phyloP scores from a whole-genome alignment of 1,140 invertebrate species.

The Drosophila nigrodunni region DNA sequence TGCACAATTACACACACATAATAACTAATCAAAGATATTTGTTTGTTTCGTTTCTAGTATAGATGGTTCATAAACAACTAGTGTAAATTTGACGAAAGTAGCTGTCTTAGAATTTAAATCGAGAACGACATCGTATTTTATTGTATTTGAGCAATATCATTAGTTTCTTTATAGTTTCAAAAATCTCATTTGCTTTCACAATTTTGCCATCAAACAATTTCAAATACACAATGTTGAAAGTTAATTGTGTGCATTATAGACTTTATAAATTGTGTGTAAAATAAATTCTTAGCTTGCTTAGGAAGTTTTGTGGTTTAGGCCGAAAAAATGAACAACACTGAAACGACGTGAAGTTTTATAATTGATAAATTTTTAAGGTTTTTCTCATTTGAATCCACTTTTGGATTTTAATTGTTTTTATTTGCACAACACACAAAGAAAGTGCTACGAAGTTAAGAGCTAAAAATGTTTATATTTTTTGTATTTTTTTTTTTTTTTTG shows the following conservation, averaged over 20 bases:
- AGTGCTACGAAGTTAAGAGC: conserved; percentile 76
- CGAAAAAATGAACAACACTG: conserved; percentile 68
- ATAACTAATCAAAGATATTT: conserved; percentile 44
- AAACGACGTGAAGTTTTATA: conserved; percentile 62
- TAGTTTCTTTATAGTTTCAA: conserved; percentile 8
- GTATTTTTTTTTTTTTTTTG: conserved; percentile 9
- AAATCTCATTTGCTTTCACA: conserved; percentile 30
- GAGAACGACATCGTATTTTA: conserved; percentile 54
- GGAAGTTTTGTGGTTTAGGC: conserved; percentile 67
- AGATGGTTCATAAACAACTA: conserved; percentile 66
- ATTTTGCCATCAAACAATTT: conserved; percentile 46
- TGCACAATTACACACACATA: conserved; percentile 75
- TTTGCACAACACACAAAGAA: conserved; percentile 79
- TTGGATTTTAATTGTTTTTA: conserved; percentile 31
- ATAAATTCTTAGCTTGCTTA: conserved; percentile 78
- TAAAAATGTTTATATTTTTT: conserved; percentile 56
- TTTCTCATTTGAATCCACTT: conserved; percentile 11
- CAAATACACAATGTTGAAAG: conserved; percentile 67
- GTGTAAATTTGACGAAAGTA: conserved; percentile 73
- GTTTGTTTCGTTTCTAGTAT: conserved; percentile 28
- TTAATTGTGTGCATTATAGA: conserved; percentile 68
- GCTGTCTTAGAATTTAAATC: conserved; percentile 75
- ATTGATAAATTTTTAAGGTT: conserved; percentile 39
- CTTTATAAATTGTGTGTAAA: conserved; percentile 59
- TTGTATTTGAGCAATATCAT: conserved; percentile 43